Evolutionary conservation across 1,140 invertebrate species (phyloP).

Genomic region (Phthorimaea operculella): DNA sequence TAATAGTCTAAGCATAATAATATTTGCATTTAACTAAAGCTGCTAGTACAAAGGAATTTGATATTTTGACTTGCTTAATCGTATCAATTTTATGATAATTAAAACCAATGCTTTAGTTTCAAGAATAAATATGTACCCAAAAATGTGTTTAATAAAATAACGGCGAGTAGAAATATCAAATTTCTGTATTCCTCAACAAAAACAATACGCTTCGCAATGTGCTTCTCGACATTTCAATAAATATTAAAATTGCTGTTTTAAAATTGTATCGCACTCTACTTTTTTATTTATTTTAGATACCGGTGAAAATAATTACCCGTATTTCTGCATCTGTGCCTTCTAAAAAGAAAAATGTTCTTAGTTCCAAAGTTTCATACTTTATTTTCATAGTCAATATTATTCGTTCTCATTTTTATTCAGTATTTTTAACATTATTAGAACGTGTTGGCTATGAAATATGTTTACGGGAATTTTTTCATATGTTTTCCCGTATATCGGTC

Average conservation of each 20-base stretch:
- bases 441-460: not conserved
- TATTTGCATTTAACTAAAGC: slow-evolving; percentile 32
- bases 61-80: not conserved
- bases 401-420: slow-evolving; percentile 15
- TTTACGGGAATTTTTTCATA: too few relatives aligned
- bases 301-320: not conserved
- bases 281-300: slow-evolving; percentile 7
- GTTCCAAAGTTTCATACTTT: not conserved
- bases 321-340: slow-evolving; percentile 9
- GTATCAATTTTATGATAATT: not conserved
- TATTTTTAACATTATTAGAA: slow-evolving; percentile 29
- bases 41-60: not conserved
- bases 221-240: slow-evolving; percentile 3
- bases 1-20: slow-evolving; percentile 36
- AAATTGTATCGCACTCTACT: slow-evolving; percentile 2
- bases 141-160: not conserved
- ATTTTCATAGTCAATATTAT: not conserved
- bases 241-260: slow-evolving; percentile 5
- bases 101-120: not conserved
- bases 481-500: not conserved
- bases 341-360: not conserved
- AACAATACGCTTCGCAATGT: slow-evolving; percentile 3
- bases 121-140: not conserved
- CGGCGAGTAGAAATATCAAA: not conserved
- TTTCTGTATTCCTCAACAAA: not conserved